Evolutionary conservation across 2,888 invertebrate species (phyloP), one percentile per base, ranked within the genome.

Genomic region (Orthosia cruda): DNA sequence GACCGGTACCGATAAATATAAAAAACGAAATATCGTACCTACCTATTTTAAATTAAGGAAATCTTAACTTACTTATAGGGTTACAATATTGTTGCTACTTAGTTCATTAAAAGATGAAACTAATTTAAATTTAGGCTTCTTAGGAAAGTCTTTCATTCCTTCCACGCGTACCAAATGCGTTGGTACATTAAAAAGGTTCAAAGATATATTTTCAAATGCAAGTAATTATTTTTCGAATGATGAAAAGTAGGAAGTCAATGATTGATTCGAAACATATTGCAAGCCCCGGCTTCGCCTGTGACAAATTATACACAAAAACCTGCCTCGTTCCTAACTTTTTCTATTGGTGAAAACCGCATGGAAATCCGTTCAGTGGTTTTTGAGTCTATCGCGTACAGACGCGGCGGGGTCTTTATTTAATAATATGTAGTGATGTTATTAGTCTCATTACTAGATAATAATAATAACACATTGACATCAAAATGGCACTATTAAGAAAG

Each of bases 401-500:
- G 26, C 26, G 26, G 3, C 26, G 26, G 26, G 26, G n/a, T n/a
- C n/a, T n/a, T 26, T 26, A 2, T 26, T 26, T 26, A 2, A 26
- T 26, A 26, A 26, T 26, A 2, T 26, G 26, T 26, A 26, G 26
- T 26, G 3, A 45, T 50, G 26, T 50, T 16, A 49, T 77, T 77
- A 68, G 50, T 69, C 13, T 52, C 64, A 49, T 40, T 47, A 50
- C 16, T 64, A 64, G 26, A 32, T 50, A 58, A 62, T 26, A 26
- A 4, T 40, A 40, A 40, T 32, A 32, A 32, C 16, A 70, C 13
- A 63, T 62, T 73, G 62, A 58, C 74, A 73, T 71, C 49, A 77
- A 76, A 89, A 92, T 92, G 92, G 92, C 92, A 92, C 92, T 90
- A 88, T 84, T 88, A 80, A 72, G 75, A 74, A 80, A 85, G 68